Base-by-base conservation (phyloP, 2,888 invertebrate species). In the Boloria euphrosyne region DNA sequence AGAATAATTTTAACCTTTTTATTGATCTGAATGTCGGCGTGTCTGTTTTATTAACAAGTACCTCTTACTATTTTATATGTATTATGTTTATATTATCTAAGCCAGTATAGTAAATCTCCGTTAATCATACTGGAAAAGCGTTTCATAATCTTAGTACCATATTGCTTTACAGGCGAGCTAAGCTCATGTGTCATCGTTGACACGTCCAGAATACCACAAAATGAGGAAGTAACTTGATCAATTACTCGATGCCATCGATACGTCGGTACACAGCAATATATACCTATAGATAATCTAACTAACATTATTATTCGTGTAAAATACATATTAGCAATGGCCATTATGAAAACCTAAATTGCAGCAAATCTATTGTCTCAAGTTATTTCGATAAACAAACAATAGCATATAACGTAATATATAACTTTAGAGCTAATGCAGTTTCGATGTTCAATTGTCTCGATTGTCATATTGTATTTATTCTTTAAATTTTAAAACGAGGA, bases 171-270 rank as follows among this genome's bases (percentile, higher is more conserved):
- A 61, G 55, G 70, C 60, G 57, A 66, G 18, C 53, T 47, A 63
- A 61, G 18, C 43, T 65, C 69, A 57, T 51, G 62, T 69, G 64
- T 69, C 67, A 69, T 71, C 71, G n/a, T 65, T 65, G 65, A 65
- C 66, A 64, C 60, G 65, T 65, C 54, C 67, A 65, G 69, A 68
- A 73, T 75, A 81, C 84, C 84, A 75, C 85, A 81, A 80, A 79
- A 76, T 73, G 71, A 79, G 80, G 80, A 80, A 81, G 83, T 80
- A 81, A 83, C 75, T 74, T 59, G 66, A 70, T 68, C 66, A 47
- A 62, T 62, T 52, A 31, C 55, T 58, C 14, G 44, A 66, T 63
- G 47, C 52, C 44, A 68, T 51, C 22, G 38, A 62, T 52, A 57
- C 14, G 13, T 49, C 31, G 13, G 18, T 44, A 22, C 13, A 18